Conservation (phyloP, 37 sponge, comb jelly and placozoan species). For the Beroe ovata region DNA sequence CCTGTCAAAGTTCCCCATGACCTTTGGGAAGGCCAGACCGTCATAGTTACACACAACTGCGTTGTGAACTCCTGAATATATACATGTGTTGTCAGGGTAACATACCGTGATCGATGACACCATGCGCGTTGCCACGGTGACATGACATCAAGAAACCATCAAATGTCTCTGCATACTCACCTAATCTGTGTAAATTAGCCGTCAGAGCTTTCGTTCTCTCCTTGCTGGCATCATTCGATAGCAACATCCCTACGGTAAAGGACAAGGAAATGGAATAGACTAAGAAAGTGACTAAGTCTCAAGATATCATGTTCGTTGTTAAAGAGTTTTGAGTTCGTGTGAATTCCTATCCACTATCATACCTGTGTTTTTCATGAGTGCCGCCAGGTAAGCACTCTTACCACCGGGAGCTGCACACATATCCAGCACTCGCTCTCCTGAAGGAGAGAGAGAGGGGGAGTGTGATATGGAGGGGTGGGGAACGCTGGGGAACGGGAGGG, state of each 20-base stretch:
- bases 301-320: no score
- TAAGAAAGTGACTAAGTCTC: no score
- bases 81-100: no score
- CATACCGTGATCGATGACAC: no score
- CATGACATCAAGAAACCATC: no score
- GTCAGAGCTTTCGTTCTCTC: conserved; percentile 84
- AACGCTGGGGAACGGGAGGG: no score
- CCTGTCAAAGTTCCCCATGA: conserved; percentile 94
- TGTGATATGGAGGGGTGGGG: neutral
- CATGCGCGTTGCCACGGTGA: no score
- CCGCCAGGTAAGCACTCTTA: conserved; percentile 93
- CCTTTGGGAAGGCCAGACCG: conserved; percentile 86
- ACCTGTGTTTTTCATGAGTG: conserved; percentile 99
- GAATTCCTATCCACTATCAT: no score
- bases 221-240: conserved; percentile 85
- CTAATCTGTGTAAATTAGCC: conserved; percentile 88
- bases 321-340: no score
- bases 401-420: conserved; percentile 99
- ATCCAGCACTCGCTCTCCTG: conserved; percentile 78
- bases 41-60: conserved; percentile 90
- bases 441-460: neutral
- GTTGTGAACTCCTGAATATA: conserved; percentile 83
- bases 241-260: conserved; percentile 76
- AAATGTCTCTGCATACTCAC: conserved; percentile 41
- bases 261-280: no score